Percentiles rank a stretch among this genome's conserved stretches.
These are phyloP conservation scores for Himalopsyche japonica DNA, from an alignment of 2,888 invertebrate genomes.

Conservation along the genomic window DNA sequence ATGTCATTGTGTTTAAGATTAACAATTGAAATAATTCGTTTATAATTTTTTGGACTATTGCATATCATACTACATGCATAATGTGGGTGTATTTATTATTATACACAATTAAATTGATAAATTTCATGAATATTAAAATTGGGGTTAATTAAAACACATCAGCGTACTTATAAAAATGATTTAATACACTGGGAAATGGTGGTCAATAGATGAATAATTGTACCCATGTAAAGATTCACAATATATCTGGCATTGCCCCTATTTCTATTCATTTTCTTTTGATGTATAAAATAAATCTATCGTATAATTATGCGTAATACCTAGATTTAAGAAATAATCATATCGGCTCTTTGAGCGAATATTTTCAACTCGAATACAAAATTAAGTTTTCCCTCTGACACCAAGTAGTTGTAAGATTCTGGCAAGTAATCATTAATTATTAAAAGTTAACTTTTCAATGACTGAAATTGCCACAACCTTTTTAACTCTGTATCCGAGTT, in stretches of 20 bases:
- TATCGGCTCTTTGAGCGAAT: conserved; percentile 4
- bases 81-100: no score
- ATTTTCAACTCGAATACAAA: conserved; percentile 25
- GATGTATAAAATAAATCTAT: conserved; percentile 3
- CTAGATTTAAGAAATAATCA: conserved; percentile 9
- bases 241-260: neutral
- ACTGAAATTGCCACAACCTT: conserved; percentile 39
- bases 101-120: no score
- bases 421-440: conserved; percentile 40
- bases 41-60: no score
- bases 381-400: conserved; percentile 33
- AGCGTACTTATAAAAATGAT: neutral
- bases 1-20: no score
- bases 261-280: neutral
- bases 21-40: no score
- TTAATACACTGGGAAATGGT: neutral
- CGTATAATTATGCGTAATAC: neutral
- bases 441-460: conserved; percentile 31
- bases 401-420: conserved; percentile 35
- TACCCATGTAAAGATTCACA: neutral
- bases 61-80: no score
- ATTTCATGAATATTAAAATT: no score
- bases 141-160: neutral
- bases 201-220: neutral
- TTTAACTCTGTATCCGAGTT: conserved; percentile 21